These are phyloP conservation scores for Taurulus bubalis DNA, from an alignment of 2,113 vertebrate species.

Conservation along the genomic window DNA sequence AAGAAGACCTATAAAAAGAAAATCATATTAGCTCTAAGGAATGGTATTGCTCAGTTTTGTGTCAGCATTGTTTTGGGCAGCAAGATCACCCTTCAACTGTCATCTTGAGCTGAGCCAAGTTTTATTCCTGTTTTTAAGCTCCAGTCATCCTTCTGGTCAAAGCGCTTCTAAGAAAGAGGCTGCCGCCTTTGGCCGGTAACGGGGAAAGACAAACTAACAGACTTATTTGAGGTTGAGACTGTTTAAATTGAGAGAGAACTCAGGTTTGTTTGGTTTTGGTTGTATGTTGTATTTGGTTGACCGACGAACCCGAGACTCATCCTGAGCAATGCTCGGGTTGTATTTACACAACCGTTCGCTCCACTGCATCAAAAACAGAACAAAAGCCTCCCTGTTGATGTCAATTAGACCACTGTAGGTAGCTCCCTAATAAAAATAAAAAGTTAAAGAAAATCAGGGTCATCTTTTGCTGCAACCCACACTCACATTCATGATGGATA, in stretches of 20 bases:
- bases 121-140: background rate
- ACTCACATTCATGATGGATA: background rate
- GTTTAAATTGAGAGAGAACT: background rate
- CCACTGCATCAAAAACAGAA: background rate
- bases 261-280: background rate
- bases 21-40: conserved; percentile 27
- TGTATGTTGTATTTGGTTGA: no score
- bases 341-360: background rate
- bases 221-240: background rate
- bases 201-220: background rate
- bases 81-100: conserved; percentile 5
- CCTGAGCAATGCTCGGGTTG: background rate
- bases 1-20: conserved; percentile 2
- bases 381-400: background rate
- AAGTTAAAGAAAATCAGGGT: background rate
- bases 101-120: background rate
- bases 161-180: background rate
- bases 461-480: background rate
- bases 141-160: background rate
- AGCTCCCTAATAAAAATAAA: background rate
- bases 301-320: no score
- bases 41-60: conserved; percentile 4
- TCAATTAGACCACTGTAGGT: background rate
- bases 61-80: background rate
- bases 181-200: background rate